phyloP scores from a whole-genome alignment of 2,888 invertebrate genomes.

The Andrena flavipes region DNA sequence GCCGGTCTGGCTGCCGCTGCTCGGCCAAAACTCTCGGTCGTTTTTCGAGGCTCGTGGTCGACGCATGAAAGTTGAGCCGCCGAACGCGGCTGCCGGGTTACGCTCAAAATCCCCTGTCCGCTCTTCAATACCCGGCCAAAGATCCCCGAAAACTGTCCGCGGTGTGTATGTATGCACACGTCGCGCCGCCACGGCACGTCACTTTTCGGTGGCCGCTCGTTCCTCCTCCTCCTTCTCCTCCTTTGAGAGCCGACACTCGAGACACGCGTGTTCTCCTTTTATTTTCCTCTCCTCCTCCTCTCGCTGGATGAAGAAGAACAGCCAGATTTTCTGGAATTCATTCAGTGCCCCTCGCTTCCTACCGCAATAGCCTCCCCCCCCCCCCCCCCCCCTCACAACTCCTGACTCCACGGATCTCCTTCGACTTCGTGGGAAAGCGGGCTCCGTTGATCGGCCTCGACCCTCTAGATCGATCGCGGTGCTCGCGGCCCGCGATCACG shows the following conservation, averaged over 20 bases:
- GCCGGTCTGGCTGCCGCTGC: slow-evolving; percentile 12
- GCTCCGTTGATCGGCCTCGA: slow-evolving; percentile 53
- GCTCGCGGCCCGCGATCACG: slow-evolving; percentile 56
- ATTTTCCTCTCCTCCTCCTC: slow-evolving; percentile 27
- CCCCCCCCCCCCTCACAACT: slow-evolving; percentile 17
- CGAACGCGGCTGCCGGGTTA: slow-evolving; percentile 76
- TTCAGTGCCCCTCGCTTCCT: slow-evolving; percentile 39
- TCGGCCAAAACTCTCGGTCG: slow-evolving; percentile 48
- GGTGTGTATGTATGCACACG: slow-evolving; percentile 53
- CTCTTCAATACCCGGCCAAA: slow-evolving; percentile 51
- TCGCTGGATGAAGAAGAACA: slow-evolving; percentile 58
- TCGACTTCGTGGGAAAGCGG: slow-evolving; percentile 63
- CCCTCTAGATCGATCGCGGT: slow-evolving; percentile 58
- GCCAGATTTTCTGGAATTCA: slow-evolving; percentile 71
- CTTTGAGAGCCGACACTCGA: slow-evolving; percentile 70
- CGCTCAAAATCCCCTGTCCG: slow-evolving; percentile 69
- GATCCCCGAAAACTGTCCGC: slow-evolving; percentile 45
- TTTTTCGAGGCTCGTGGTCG: slow-evolving; percentile 71
- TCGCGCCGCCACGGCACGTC: slow-evolving; percentile 52
- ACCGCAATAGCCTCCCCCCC: slow-evolving; percentile 14
- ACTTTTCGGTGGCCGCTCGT: slow-evolving; percentile 49
- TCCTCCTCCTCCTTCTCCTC: slow-evolving; percentile 33
- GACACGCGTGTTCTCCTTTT: slow-evolving; percentile 68
- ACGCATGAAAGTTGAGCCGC: slow-evolving; percentile 77
- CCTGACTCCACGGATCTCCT: not conserved